These are phyloP conservation scores for Pseudococcus viburni DNA, from an alignment of 2,888 invertebrate genomes.

Conservation along the genomic window DNA sequence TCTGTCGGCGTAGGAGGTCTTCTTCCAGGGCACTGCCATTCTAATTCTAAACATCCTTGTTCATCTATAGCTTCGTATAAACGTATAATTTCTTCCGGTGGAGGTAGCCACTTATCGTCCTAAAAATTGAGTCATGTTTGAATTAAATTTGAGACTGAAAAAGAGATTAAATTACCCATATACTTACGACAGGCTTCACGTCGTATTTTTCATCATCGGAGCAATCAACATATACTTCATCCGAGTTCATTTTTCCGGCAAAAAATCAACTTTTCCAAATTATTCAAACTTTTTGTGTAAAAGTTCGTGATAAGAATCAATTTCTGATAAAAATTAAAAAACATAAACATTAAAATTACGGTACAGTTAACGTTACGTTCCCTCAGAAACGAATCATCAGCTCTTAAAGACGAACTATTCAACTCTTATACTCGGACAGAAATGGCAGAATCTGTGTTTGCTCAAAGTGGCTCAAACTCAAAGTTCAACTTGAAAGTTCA, in stretches of 20 bases:
- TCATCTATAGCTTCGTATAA: conserved; percentile 71
- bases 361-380: background rate
- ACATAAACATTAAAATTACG: background rate
- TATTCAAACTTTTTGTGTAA: background rate
- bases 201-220: conserved; percentile 69
- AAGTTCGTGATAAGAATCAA: background rate
- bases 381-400: background rate
- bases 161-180: background rate
- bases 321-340: background rate
- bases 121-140: conserved; percentile 40
- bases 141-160: background rate
- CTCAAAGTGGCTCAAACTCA: background rate
- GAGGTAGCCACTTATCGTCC: conserved; percentile 66
- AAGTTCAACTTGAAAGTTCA: background rate
- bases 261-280: background rate
- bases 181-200: conserved; percentile 67
- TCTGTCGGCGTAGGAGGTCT: conserved; percentile 71
- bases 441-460: no score
- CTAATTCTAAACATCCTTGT: conserved; percentile 70
- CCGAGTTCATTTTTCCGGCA: background rate
- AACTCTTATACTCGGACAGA: background rate
- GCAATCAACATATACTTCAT: conserved; percentile 67
- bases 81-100: conserved; percentile 70
- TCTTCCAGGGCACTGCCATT: conserved; percentile 72
- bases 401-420: background rate